Percentiles rank a stretch among this genome's conserved stretches.
phyloP scores from a whole-genome alignment of 2,113 vertebrate species.

The Gambusia affinis region DNA sequence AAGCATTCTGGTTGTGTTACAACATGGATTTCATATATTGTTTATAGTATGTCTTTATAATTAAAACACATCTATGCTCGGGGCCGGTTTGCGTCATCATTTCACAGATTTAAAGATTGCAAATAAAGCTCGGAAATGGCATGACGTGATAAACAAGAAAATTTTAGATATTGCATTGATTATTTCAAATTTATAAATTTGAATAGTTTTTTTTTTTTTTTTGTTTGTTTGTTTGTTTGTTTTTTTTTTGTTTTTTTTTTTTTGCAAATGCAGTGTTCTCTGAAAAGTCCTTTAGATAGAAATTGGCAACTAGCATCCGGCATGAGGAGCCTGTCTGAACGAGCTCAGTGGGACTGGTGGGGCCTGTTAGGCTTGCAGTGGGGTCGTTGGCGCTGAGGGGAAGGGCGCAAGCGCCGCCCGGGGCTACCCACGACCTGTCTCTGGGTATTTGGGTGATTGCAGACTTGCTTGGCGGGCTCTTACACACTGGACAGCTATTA shows the following conservation, averaged over 20 bases:
- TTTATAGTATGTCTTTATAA: conserved; percentile 92
- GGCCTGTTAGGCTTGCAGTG: conserved; percentile 62
- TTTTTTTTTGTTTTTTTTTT: neutral
- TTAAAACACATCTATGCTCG: conserved; percentile 86
- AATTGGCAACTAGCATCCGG: conserved; percentile 57
- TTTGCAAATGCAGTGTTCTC: neutral
- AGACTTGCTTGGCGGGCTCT: conserved; percentile 66
- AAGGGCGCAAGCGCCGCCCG: conserved; percentile 73
- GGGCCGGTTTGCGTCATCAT: conserved; percentile 64
- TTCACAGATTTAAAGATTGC: neutral
- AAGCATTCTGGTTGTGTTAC: conserved; percentile 79
- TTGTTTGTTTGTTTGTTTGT: too few relatives aligned
- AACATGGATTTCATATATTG: conserved; percentile 85
- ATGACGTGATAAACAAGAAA: neutral
- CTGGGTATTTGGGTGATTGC: conserved; percentile 81
- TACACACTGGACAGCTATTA: conserved; percentile 83
- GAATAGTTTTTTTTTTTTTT: neutral
- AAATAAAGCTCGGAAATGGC: neutral
- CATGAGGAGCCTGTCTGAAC: conserved; percentile 40
- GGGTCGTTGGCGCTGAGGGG: conserved; percentile 66
- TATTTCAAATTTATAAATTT: neutral
- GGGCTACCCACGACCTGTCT: conserved; percentile 81
- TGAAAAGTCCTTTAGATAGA: neutral
- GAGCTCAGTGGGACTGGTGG: conserved; percentile 59
- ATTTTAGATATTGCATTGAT: neutral